Evolutionary conservation across 1,140 invertebrate species (phyloP).

Genomic region (Potamilus streckersoni): DNA sequence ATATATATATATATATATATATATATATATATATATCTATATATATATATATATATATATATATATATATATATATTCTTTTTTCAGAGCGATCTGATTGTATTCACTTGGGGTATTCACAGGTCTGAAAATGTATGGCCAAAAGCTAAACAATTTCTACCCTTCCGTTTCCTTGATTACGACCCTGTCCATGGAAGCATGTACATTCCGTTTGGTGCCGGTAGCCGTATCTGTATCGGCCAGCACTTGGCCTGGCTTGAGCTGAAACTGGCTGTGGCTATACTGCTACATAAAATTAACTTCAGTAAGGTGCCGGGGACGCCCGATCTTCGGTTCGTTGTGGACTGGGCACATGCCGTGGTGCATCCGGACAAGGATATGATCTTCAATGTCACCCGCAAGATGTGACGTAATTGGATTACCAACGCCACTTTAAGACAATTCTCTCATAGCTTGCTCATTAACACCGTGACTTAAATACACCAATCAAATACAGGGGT

Average conservation of each 20-base stretch:
- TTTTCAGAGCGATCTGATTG: constrained; percentile 29
- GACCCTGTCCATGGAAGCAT: constrained; percentile 11
- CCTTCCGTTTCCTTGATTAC: constrained; percentile 36
- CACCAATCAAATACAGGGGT: too few relatives aligned
- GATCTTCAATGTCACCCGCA: constrained; percentile 24
- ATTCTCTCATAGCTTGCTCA: too few relatives aligned
- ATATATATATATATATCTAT: not conserved
- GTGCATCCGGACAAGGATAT: constrained; percentile 49
- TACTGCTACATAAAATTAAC: constrained; percentile 35
- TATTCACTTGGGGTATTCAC: constrained; percentile 39
- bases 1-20: not conserved
- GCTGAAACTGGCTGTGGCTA: constrained; percentile 39
- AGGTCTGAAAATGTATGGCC: constrained; percentile 25
- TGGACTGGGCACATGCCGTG: constrained; percentile 50
- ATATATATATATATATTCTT: not conserved
- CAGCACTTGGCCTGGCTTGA: constrained; percentile 49
- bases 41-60: not conserved
- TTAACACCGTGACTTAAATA: too few relatives aligned
- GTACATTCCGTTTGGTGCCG: constrained; percentile 50
- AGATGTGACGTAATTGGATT: not conserved
- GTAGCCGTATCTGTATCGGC: constrained; percentile 48
- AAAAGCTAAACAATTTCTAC: constrained; percentile 31
- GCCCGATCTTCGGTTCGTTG: constrained; percentile 38
- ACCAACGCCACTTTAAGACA: not conserved
- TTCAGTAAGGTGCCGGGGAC: constrained; percentile 33